Evolutionary conservation across 1,140 invertebrate species (phyloP).

Genomic region (Drepana arcuata): DNA sequence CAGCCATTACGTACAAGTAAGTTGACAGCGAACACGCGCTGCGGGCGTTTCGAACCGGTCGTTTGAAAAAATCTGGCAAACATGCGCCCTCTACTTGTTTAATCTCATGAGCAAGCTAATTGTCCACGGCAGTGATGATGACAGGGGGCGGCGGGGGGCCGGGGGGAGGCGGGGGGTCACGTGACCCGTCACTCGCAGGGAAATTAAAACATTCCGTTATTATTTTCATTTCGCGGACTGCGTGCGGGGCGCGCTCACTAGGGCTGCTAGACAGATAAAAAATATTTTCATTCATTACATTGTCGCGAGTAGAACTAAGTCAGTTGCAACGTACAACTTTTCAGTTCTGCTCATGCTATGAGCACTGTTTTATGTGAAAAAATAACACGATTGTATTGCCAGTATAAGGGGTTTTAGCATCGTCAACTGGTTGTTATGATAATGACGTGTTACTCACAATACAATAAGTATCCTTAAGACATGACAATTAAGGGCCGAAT

Average conservation of each 20-base stretch:
- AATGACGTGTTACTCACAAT: too few species aligned
- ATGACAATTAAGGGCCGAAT: too few species aligned
- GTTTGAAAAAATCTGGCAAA: conserved; percentile 41
- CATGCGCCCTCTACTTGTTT: conserved; percentile 50
- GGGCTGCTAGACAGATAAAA: conserved; percentile 6
- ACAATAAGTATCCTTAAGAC: too few species aligned
- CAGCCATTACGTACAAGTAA: conserved; percentile 26
- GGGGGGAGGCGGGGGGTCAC: conserved; percentile 32
- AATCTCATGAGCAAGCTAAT: conserved; percentile 66
- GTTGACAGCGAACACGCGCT: conserved; percentile 22
- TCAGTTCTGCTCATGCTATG: too few species aligned
- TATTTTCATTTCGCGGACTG: conserved; percentile 55
- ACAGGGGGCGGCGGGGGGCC: conserved; percentile 32
- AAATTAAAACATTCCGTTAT: conserved; percentile 71
- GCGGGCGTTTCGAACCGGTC: conserved; percentile 22
- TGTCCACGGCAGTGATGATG: conserved; percentile 64
- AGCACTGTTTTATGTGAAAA: too few species aligned
- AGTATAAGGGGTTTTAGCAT: too few species aligned
- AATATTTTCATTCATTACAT: too few species aligned
- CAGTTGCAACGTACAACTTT: too few species aligned
- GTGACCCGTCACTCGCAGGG: conserved; percentile 68
- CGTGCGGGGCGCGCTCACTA: conserved; percentile 16
- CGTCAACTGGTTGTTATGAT: too few species aligned
- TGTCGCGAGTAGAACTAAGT: too few species aligned
- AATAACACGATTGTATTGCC: too few species aligned